Percentiles rank a stretch among this genome's conserved stretches.
phyloP scores from a whole-genome alignment of 2,797 vertebrate genomes.

The Helostoma temminkii region DNA sequence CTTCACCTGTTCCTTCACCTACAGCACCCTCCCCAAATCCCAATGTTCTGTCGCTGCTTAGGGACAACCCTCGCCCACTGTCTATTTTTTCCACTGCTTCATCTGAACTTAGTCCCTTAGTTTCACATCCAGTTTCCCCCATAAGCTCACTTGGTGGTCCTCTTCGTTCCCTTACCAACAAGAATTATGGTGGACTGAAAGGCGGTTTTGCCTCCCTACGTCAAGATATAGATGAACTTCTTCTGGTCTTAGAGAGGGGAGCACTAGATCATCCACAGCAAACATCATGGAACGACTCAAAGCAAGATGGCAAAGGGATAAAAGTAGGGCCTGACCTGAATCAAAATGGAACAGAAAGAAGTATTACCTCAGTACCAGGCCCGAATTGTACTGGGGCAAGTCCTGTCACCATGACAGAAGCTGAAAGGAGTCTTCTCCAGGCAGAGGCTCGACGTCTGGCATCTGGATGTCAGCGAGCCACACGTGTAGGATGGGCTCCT shows the following conservation, averaged over 20 bases:
- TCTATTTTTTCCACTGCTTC: constrained; percentile 82
- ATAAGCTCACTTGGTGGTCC: constrained; percentile 73
- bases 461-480: constrained; percentile 92
- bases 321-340: constrained; percentile 71
- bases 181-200: constrained; percentile 81
- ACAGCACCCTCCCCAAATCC: constrained; percentile 74
- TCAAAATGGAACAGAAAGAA: constrained; percentile 70
- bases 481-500: constrained; percentile 89
- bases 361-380: neutral
- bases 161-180: constrained; percentile 86
- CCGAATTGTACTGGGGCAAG: constrained; percentile 65
- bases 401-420: constrained; percentile 84
- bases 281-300: constrained; percentile 66
- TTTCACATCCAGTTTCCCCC: constrained; percentile 80
- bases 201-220: constrained; percentile 88
- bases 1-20: constrained; percentile 59
- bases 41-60: constrained; percentile 83
- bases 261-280: constrained; percentile 75
- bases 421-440: constrained; percentile 88
- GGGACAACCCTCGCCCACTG: constrained; percentile 87
- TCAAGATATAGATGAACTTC: constrained; percentile 89
- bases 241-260: constrained; percentile 86
- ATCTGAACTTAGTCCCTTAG: constrained; percentile 85
- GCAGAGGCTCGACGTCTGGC: constrained; percentile 89
- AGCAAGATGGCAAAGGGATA: constrained; percentile 47